A percentile compares a stretch with the other conserved stretches of the same genome.
Evolutionary conservation across 1,140 invertebrate species (phyloP).

Genomic region (Lineus longissimus): DNA sequence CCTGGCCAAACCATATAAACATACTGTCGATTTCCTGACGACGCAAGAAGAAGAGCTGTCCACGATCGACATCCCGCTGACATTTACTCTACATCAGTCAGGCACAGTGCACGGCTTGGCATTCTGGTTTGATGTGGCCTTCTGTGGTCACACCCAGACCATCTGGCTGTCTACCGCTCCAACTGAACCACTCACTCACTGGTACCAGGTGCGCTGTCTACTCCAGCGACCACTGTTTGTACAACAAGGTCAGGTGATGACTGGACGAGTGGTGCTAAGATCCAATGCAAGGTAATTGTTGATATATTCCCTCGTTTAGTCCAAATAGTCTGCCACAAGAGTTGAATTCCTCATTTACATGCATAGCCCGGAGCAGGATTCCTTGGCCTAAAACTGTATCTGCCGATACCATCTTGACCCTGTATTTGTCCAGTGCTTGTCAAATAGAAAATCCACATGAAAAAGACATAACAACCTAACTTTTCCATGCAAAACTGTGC

Average conservation of each 20-base stretch:
- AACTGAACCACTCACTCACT: constrained; percentile 97
- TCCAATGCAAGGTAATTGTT: constrained; percentile 82
- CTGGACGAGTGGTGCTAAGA: constrained; percentile 79
- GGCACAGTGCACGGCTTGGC: constrained; percentile 95
- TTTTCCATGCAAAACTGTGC: too few species aligned
- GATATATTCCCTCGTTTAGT: not conserved
- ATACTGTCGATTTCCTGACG: constrained; percentile 92
- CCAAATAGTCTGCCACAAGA: too few species aligned
- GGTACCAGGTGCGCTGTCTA: constrained; percentile 98
- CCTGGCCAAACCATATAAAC: constrained; percentile 88
- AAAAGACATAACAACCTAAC: too few species aligned
- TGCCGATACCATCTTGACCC: too few species aligned
- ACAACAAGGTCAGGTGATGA: constrained; percentile 87
- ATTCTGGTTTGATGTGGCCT: constrained; percentile 99
- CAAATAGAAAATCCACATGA: too few species aligned
- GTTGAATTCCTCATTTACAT: too few species aligned
- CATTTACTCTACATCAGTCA: constrained; percentile 87
- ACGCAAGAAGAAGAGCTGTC: constrained; percentile 93
- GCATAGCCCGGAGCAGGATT: too few species aligned
- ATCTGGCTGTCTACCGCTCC: constrained; percentile 98
- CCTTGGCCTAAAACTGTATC: too few species aligned
- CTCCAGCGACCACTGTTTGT: constrained; percentile 90
- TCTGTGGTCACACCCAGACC: constrained; percentile 83
- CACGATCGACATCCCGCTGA: constrained; percentile 90
- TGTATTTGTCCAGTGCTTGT: too few species aligned